Percentiles rank a stretch among this genome's conserved stretches.
phyloP scores from a whole-genome alignment of 2,113 vertebrate genomes.

The Pseudopodoces humilis region DNA sequence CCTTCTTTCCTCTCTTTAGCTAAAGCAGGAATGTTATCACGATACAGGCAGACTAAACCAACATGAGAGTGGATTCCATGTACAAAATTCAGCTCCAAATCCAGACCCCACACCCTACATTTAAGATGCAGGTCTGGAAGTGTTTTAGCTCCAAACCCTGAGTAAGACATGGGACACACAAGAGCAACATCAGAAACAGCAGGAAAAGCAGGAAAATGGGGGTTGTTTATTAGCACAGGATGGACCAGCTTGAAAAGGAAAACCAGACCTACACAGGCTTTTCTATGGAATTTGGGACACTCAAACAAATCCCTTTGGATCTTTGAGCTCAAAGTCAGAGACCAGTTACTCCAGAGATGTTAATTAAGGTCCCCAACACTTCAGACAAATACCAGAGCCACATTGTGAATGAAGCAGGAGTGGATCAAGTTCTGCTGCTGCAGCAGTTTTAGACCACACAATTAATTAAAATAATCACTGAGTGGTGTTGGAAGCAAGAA shows the following conservation, averaged over 20 bases:
- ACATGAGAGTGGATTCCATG: neutral
- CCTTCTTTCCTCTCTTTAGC: neutral
- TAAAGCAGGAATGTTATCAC: neutral
- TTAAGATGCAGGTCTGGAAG: neutral
- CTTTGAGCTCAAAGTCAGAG: neutral
- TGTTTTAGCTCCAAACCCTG: neutral
- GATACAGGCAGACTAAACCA: neutral
- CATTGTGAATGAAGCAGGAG: neutral
- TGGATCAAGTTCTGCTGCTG: neutral
- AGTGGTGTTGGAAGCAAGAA: neutral
- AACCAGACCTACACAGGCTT: neutral
- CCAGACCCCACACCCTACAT: fast-evolving
- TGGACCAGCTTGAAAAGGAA: neutral
- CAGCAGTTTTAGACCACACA: neutral
- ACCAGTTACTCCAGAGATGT: neutral
- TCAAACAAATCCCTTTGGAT: neutral
- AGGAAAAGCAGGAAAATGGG: neutral
- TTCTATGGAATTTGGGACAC: neutral
- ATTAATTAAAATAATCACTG: neutral
- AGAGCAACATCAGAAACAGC: neutral
- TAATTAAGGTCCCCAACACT: neutral
- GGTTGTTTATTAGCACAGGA: neutral
- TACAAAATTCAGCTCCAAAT: neutral
- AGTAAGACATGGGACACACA: neutral
- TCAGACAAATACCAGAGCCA: neutral